Evolutionary conservation across 1,140 invertebrate species (phyloP), one percentile per base, ranked within the genome.

Genomic region (Ladona fulva): DNA sequence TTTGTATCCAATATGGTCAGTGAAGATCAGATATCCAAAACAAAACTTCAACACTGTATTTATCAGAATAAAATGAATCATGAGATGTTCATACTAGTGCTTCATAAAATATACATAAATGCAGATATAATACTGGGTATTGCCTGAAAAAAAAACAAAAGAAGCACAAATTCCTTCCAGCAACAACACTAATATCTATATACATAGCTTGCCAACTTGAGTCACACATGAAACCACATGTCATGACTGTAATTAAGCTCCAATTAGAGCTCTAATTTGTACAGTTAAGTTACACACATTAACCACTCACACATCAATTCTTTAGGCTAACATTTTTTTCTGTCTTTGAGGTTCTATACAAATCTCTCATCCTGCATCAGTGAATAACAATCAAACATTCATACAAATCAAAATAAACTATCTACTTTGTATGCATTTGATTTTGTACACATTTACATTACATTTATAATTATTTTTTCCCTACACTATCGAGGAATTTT

Each of bases 361-460:
- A 66, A 66, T 19, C 52, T 19, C n/a, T 22, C 52, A 66, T 22
- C 52, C 14, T 22, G n/a, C 52, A 19, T 12, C 12, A 5, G 52
- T 66, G 52, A 12, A 22, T 66, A 19, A 19, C 14, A 5, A 37
- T 66, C 14, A 5, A 66, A 19, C 52, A 66, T 66, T 16, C 52
- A 66, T 22, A 66, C 52, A 16, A 66, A 66, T 22, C 3, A 66
- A 66, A 66, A 66, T 66, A 66, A 22, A 66, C 52, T 66, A 66
- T 66, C 52, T 66, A 66, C 52, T 66, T 66, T 66, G n/a, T 66
- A 66, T 66, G 52, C 52, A 66, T 22, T 19, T 19, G 14, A 16
- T 66, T 66, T 66, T 66, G 52, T 66, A 66, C 52, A 66, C 52
- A 66, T 66, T 66, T 66, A 66, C 52, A 66, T 66, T 19, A 66